Evolutionary conservation across 2,888 invertebrate species (phyloP), one percentile per base, ranked within the genome.

Genomic region (Hypena proboscidalis): DNA sequence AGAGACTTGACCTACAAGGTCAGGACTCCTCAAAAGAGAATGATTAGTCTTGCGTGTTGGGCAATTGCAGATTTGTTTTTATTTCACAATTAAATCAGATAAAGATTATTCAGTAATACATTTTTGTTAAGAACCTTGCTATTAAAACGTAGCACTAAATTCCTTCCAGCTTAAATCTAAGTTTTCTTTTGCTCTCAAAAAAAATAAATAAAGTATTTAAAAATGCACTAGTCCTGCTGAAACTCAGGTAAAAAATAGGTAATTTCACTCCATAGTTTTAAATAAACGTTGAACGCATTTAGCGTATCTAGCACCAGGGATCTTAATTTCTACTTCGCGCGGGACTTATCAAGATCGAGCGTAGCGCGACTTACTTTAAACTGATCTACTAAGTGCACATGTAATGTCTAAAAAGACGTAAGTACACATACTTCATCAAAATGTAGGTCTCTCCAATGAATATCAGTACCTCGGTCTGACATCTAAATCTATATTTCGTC

Each of bases 241-340:
- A 2, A 35, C 31, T 20, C n/a, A 35, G 11, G 52, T 23, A 57
- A 47, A 42, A 46, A 51, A 59, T 58, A 55, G 58, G 37, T 39
- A 42, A 36, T 51, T 57, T 54, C 58, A 42, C 37, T 50, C 29
- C 44, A 45, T 33, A 61, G 44, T 58, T 59, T 58, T 54, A 61
- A 44, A 53, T 53, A 22, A 50, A 47, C 54, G 41, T 46, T 36
- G 58, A 43, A 43, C 41, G 46, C 58, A 56, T 61, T n/a, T 62
- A 58, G 41, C 52, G 19, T 62, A 62, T 62, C 55, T 45, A 7
- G 22, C 43, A 48, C 39, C 44, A 46, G 33, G 9, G 33, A 60
- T 62, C 64, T 63, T 63, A 63, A 62, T 63, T 63, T 60, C 46
- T 47, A 45, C 44, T 46, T 59, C 54, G 57, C 49, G 54, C 54